Evolutionary conservation across 2,888 invertebrate species (phyloP).

Genomic region (Theodoxus fluviatilis): DNA sequence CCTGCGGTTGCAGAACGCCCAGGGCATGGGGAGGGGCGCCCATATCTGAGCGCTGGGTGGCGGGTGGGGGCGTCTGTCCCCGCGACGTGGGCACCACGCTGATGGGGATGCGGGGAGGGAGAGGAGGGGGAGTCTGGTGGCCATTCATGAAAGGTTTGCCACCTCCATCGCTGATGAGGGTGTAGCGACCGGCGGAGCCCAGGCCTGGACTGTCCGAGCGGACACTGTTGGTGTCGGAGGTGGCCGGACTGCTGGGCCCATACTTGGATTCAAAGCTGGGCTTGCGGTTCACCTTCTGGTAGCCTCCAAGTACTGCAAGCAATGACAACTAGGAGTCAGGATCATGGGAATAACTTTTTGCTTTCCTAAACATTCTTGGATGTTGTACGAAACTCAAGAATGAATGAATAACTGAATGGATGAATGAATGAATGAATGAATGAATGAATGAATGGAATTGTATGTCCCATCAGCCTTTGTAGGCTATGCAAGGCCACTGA

Average conservation of each 20-base stretch:
- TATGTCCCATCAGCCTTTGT: no score
- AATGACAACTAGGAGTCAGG: no score
- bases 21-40: neutral
- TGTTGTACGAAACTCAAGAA: neutral
- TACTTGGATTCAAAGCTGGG: slow-evolving; percentile 85
- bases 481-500: no score
- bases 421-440: neutral
- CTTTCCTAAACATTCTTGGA: no score
- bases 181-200: slow-evolving; percentile 28
- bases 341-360: no score
- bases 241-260: slow-evolving; percentile 83
- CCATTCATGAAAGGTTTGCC: slow-evolving; percentile 41
- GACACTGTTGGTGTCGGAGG: slow-evolving; percentile 84
- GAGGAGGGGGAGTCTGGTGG: slow-evolving; percentile 69
- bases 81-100: slow-evolving; percentile 31
- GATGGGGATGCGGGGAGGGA: slow-evolving; percentile 44
- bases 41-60: slow-evolving; percentile 14
- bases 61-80: slow-evolving; percentile 42
- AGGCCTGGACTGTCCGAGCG: slow-evolving; percentile 55
- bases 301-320: slow-evolving; percentile 29
- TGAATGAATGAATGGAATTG: no score
- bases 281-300: slow-evolving; percentile 77
- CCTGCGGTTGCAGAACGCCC: slow-evolving; percentile 20
- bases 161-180: slow-evolving; percentile 7
- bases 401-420: neutral